Base-by-base conservation (phyloP, 2,113 vertebrate genomes). In the Gracilinanus agilis region DNA sequence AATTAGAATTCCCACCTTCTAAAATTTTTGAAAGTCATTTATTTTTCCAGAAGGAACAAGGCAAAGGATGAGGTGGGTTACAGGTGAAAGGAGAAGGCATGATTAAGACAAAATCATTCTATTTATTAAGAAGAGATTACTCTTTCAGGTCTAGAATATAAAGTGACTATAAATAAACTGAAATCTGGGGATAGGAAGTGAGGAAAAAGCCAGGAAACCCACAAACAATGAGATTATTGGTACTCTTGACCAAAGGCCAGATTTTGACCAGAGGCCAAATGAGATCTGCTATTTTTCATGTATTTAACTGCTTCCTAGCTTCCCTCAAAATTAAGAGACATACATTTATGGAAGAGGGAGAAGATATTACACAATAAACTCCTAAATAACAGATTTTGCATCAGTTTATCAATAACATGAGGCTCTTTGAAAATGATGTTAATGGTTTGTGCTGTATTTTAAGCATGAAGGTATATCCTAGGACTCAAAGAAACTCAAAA, bases 321-420 rank as follows among this genome's bases (percentile, higher is more conserved):
- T 61, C 55, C 9, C 55, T 90, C 58, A 93, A 91, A 95, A 58
- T 91, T 88, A 67, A 67, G 90, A 92, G 1, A 94, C 2, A 88
- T 53, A 90, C 88, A 92, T 56, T 29, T 94, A 95, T 1, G 93
- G 58, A 92, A 55, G 56, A 92, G 25, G 89, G 67, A 90, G 90
- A 96, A 91, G 91, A 67, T 91, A 54, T 34, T 95, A 10, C 88
- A 92, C 89, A 94, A 92, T 61, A 19, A 90, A 95, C 9, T 92
- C 56, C 75, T 88, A 75, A 27, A 75, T 75, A 58, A 56, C 8
- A 83, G 55, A 92, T 23, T 88, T 90, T 40, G 13, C 75, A 6
- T 34, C 61, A 40, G 93, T 89, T 93, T 94, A 90, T 61, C 54
- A 97, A 95, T 8, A 40, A 83, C 7, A 67, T 34, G 34, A 75